phyloP scores from a whole-genome alignment of 2,888 invertebrate species.

The Baccha elongata region DNA sequence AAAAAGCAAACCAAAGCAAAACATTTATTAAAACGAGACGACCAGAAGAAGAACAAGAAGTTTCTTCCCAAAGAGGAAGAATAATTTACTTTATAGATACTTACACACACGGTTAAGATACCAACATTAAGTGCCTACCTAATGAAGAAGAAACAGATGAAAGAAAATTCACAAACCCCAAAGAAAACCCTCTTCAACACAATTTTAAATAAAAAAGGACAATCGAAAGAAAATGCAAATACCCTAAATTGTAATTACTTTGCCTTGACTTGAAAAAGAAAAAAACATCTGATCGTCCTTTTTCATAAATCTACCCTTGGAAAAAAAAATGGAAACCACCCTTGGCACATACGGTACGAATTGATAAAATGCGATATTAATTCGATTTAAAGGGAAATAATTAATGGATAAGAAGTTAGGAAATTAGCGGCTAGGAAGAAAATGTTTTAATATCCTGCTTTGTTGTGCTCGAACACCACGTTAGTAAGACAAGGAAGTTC shows the following conservation, averaged over 20 bases:
- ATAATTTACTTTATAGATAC: constrained; percentile 17
- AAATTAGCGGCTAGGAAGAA: constrained; percentile 63
- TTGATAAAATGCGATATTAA: constrained; percentile 72
- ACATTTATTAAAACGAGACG: constrained; percentile 44
- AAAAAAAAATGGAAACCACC: constrained; percentile 9
- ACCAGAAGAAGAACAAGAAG: constrained; percentile 13
- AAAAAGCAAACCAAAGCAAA: constrained; percentile 47
- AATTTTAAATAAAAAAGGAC: constrained; percentile 28
- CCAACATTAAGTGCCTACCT: constrained; percentile 66
- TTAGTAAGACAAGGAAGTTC: constrained; percentile 45
- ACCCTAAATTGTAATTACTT: constrained; percentile 69
- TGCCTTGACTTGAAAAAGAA: constrained; percentile 53
- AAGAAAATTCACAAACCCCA: not conserved
- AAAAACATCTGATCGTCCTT: constrained; percentile 50
- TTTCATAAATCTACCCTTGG: not conserved
- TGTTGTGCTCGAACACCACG: constrained; percentile 26
- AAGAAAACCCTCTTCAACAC: constrained; percentile 16
- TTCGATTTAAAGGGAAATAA: constrained; percentile 70
- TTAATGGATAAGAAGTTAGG: constrained; percentile 70
- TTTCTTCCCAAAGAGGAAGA: constrained; percentile 35
- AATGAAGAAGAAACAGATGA: constrained; percentile 56
- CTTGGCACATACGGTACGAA: constrained; percentile 8
- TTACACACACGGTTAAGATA: constrained; percentile 29
- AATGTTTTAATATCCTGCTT: constrained; percentile 53
- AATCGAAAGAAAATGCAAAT: constrained; percentile 69